A percentile compares a stretch with the other conserved stretches of the same genome.
Evolutionary conservation across 2,113 vertebrate species (phyloP).

Genomic region (Burhinus bistriatus): DNA sequence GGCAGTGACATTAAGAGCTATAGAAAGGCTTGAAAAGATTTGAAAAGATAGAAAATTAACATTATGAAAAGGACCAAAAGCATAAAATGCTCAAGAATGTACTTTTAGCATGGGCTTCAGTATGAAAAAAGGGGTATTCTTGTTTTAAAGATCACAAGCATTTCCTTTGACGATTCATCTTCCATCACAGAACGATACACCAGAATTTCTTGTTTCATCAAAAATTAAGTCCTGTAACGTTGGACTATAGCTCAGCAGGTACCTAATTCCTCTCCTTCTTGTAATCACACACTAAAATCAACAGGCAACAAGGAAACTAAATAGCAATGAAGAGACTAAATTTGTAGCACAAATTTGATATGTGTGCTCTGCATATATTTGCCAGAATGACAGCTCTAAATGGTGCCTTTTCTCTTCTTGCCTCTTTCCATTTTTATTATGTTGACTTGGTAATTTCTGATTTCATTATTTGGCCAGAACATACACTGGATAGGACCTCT

Average conservation of each 20-base stretch:
- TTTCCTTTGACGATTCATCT: not conserved
- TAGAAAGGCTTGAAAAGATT: not conserved
- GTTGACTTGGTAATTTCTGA: not conserved
- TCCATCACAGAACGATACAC: not conserved
- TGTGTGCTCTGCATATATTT: not conserved
- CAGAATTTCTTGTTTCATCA: not conserved
- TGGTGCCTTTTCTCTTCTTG: not conserved
- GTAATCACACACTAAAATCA: not conserved
- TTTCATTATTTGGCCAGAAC: not conserved
- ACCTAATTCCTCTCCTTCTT: not conserved
- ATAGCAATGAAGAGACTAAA: not conserved
- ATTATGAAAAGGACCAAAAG: not conserved
- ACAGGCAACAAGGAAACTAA: not conserved
- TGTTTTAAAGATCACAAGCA: not conserved
- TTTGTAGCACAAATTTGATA: not conserved
- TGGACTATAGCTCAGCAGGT: not conserved
- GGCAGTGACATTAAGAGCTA: not conserved
- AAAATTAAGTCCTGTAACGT: not conserved
- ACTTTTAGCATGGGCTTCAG: not conserved
- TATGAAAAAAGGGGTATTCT: not conserved
- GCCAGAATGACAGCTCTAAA: not conserved
- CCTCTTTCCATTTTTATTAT: not conserved
- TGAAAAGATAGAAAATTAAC: not conserved
- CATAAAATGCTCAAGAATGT: not conserved
- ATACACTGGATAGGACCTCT: not conserved